Percentiles rank a stretch among this genome's conserved stretches.
Conservation (phyloP, 2,113 vertebrate genomes). For the Saguinus imperator region DNA sequence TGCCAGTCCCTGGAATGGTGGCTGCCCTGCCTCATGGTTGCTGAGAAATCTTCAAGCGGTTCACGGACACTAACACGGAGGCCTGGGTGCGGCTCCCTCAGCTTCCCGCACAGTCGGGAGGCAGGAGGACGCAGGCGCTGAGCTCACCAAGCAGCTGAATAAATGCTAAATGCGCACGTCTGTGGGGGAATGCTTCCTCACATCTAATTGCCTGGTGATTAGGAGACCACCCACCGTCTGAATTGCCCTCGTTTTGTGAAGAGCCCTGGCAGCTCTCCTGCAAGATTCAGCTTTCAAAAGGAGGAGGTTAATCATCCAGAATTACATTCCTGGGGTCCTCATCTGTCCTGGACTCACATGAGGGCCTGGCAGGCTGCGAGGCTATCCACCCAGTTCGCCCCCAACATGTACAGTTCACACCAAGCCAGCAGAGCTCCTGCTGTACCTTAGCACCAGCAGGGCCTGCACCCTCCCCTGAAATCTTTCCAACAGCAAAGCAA, state of each 20-base stretch:
- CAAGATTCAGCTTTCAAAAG: background rate
- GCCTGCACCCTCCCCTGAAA: background rate
- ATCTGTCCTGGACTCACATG: accelerated
- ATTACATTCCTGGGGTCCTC: background rate
- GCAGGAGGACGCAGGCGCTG: accelerated
- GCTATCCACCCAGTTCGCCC: background rate
- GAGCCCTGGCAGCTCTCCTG: background rate
- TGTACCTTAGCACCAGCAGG: accelerated
- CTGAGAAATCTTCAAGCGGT: accelerated
- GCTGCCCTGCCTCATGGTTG: background rate
- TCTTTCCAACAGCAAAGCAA: background rate
- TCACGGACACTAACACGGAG: background rate
- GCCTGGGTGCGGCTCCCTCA: accelerated
- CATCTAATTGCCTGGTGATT: background rate
- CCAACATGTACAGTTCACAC: background rate
- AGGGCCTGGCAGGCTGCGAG: background rate
- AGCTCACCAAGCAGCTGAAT: background rate
- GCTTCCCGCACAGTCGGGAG: background rate
- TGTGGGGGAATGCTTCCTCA: background rate
- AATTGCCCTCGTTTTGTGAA: constrained; percentile 11
- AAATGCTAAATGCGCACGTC: background rate
- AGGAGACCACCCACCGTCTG: constrained; percentile 59
- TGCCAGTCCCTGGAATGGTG: background rate
- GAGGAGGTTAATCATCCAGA: background rate
- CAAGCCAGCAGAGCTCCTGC: accelerated